Percentiles rank a stretch among this genome's conserved stretches.
phyloP scores from a whole-genome alignment of 2,113 vertebrate species.

The Xiphophorus maculatus region DNA sequence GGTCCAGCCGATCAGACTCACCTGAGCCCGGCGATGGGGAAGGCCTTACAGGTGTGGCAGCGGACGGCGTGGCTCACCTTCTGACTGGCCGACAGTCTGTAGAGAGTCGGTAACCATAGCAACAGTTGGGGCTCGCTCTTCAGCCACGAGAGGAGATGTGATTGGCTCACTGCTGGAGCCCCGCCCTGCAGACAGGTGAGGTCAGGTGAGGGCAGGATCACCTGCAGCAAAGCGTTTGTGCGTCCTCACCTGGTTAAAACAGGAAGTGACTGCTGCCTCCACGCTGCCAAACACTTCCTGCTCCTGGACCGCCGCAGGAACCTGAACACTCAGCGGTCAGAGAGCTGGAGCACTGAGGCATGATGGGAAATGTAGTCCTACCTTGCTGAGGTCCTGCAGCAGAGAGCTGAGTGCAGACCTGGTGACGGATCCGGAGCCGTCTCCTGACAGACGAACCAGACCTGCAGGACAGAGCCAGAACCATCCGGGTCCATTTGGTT shows the following conservation, averaged over 20 bases:
- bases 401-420: constrained; percentile 77
- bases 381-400: constrained; percentile 85
- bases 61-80: constrained; percentile 77
- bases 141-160: constrained; percentile 85
- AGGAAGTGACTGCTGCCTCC: constrained; percentile 77
- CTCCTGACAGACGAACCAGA: constrained; percentile 79
- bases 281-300: constrained; percentile 69
- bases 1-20: constrained; percentile 34
- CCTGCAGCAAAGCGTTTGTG: too few species aligned
- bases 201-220: constrained; percentile 22
- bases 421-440: constrained; percentile 66
- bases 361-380: constrained; percentile 56
- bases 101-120: constrained; percentile 84
- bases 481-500: background rate
- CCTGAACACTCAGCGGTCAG: constrained; percentile 63
- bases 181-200: constrained; percentile 66
- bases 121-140: constrained; percentile 81
- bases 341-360: background rate
- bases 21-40: constrained; percentile 86
- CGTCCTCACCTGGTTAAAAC: constrained; percentile 82
- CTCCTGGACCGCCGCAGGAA: constrained; percentile 80
- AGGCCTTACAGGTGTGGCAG: constrained; percentile 81
- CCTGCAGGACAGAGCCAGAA: constrained; percentile 56
- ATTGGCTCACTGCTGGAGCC: constrained; percentile 51
- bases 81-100: constrained; percentile 76